Percentiles rank a stretch among this genome's conserved stretches.
Conservation (phyloP, 2,797 vertebrate species). For the Psittacula echo region DNA sequence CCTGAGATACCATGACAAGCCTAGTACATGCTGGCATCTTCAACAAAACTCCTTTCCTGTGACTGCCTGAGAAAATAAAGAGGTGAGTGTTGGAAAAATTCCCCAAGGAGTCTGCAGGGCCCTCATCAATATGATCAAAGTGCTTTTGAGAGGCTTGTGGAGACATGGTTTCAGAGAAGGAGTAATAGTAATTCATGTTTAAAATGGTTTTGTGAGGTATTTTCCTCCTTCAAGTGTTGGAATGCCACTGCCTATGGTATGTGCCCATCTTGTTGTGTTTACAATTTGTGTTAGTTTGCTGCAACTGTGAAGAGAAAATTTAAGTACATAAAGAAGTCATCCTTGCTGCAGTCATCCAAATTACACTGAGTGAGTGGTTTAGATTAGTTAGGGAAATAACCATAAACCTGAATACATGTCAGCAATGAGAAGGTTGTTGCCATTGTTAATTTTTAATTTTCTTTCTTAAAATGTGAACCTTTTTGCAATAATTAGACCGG, state of each 20-base stretch:
- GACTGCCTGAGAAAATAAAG: constrained; percentile 51
- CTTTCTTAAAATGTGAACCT: not conserved
- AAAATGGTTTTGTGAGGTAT: not conserved
- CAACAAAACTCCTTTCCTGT: constrained; percentile 46
- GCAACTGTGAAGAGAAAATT: not conserved
- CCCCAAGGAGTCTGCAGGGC: constrained; percentile 28
- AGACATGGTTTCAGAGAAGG: not conserved
- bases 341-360: not conserved
- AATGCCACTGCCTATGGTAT: not conserved
- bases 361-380: not conserved
- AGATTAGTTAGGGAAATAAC: constrained; percentile 6
- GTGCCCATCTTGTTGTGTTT: not conserved
- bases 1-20: not conserved
- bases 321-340: not conserved
- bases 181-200: not conserved
- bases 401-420: not conserved
- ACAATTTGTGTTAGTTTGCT: not conserved
- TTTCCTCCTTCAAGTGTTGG: not conserved
- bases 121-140: constrained; percentile 19
- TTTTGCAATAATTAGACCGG: not conserved
- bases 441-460: not conserved
- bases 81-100: constrained; percentile 55
- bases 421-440: not conserved
- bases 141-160: not conserved
- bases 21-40: constrained; percentile 1